These are phyloP conservation scores for Machimus rusticus DNA, from an alignment of 2,888 invertebrate species.

Conservation along the genomic window DNA sequence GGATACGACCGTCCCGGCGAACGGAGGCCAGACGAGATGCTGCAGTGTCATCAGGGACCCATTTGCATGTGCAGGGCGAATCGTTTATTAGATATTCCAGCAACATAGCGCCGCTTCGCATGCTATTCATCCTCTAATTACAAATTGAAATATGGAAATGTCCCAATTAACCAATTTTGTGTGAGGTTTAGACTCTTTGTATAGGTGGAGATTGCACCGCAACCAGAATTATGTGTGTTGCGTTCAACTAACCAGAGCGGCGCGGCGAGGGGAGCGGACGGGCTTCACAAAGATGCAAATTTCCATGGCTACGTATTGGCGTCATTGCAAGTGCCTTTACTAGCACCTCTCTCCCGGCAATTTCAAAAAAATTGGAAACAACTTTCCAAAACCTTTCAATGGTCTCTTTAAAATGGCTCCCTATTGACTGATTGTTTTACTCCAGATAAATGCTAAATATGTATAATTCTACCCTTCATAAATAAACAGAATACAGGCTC, in stretches of 20 bases:
- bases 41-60: conserved; percentile 37
- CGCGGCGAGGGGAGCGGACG: not conserved
- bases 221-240: conserved; percentile 18
- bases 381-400: not conserved
- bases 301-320: not conserved
- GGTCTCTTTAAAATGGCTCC: not conserved
- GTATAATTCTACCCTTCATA: not conserved
- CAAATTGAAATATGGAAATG: conserved; percentile 54
- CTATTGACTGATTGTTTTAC: not conserved
- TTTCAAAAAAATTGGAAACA: not conserved
- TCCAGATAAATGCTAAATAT: not conserved
- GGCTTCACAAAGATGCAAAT: not conserved
- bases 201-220: conserved; percentile 1
- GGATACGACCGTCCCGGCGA: not conserved
- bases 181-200: conserved; percentile 42
- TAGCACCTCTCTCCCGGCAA: not conserved
- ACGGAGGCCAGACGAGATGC: conserved; percentile 5
- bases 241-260: not conserved
- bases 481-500: too few relatives aligned
- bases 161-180: conserved; percentile 52
- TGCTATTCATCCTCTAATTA: conserved; percentile 53
- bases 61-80: conserved; percentile 38
- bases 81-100: conserved; percentile 45
- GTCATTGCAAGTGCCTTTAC: not conserved
- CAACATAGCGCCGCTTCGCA: conserved; percentile 46